phyloP scores from a whole-genome alignment of 2,797 vertebrate species.

The Rhodeus uyekii region DNA sequence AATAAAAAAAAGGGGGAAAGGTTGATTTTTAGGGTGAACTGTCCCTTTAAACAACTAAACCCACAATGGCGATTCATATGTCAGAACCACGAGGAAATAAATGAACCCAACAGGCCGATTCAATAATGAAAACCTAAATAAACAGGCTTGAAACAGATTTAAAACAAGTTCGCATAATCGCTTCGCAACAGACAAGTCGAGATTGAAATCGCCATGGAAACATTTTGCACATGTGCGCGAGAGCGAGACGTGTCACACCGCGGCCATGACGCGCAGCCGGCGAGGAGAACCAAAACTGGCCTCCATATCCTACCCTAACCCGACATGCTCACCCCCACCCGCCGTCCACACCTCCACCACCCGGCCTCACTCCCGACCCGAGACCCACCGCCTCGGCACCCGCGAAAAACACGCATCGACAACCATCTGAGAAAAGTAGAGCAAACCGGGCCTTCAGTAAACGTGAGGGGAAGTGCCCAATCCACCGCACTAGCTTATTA shows the following conservation, averaged over 20 bases:
- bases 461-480: background rate
- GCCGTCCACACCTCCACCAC: too few relatives aligned
- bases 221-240: too few relatives aligned
- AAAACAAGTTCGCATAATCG: background rate
- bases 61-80: background rate
- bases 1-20: background rate
- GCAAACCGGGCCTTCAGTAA: background rate
- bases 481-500: conserved; percentile 14
- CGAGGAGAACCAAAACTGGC: conserved; percentile 20
- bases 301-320: too few relatives aligned
- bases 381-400: background rate
- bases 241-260: conserved; percentile 51
- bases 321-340: too few relatives aligned
- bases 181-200: too few relatives aligned
- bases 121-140: background rate
- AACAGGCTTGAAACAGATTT: background rate
- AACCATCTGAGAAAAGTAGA: background rate
- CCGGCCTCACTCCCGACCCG: too few relatives aligned
- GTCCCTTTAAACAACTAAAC: background rate
- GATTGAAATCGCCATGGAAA: too few relatives aligned
- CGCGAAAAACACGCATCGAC: background rate
- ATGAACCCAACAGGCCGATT: background rate
- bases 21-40: background rate
- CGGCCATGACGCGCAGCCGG: conserved; percentile 37
- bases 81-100: background rate